Conservation (phyloP, 2,888 invertebrate genomes). For the Smittia sp. region DNA sequence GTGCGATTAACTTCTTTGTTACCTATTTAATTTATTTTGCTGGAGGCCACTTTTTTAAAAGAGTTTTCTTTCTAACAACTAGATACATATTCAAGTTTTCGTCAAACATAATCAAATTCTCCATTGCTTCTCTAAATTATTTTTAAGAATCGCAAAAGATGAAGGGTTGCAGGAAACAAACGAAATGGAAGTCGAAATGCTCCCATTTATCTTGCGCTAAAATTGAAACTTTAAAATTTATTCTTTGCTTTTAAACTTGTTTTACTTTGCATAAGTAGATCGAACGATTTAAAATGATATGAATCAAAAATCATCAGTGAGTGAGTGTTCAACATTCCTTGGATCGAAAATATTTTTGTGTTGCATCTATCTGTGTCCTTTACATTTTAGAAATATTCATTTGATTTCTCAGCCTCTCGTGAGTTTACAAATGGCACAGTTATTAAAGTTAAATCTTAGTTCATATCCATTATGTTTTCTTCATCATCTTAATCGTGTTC, state of each 20-base stretch:
- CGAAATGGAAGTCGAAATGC: conserved; percentile 4
- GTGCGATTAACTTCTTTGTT: conserved; percentile 7
- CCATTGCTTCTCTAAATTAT: too few species aligned
- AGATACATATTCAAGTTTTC: neutral
- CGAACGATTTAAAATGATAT: conserved; percentile 34
- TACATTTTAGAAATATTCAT: conserved; percentile 20
- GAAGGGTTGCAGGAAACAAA: neutral
- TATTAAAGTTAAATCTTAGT: neutral
- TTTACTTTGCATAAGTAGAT: neutral
- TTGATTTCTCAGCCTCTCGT: conserved; percentile 35
- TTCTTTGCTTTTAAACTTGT: conserved; percentile 23
- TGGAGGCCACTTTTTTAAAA: conserved; percentile 39
- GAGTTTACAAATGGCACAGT: conserved; percentile 39
- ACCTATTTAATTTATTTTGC: conserved; percentile 27
- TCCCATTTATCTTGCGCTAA: neutral
- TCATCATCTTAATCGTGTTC: neutral
- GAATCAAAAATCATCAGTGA: conserved; percentile 34
- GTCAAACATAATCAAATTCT: too few species aligned
- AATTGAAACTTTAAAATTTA: conserved; percentile 13
- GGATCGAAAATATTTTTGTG: conserved; percentile 19
- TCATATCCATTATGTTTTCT: neutral
- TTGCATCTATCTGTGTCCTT: neutral
- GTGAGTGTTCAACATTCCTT: neutral
- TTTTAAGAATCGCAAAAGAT: neutral
- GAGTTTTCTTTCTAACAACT: conserved; percentile 12